These are phyloP conservation scores for Odontocolon sp. DNA, from an alignment of 2,888 invertebrate genomes.

Conservation along the genomic window DNA sequence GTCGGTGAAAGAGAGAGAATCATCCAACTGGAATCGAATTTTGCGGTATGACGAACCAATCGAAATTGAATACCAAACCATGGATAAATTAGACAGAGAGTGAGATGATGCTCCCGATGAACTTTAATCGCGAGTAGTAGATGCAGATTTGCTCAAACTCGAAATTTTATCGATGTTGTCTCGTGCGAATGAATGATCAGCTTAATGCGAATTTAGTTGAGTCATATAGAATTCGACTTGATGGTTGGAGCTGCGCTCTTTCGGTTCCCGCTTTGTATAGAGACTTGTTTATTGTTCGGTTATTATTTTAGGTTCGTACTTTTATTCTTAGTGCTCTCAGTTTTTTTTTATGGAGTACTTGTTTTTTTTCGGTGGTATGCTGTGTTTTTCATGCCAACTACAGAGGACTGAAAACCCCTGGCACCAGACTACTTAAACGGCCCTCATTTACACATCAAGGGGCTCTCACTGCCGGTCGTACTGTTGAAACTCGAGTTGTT, in stretches of 20 bases:
- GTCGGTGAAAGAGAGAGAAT: background rate
- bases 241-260: no score
- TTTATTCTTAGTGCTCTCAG: no score
- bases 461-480: no score
- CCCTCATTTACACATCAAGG: constrained; percentile 11
- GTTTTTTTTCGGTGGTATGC: no score
- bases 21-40: constrained; percentile 20
- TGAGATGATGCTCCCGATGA: background rate
- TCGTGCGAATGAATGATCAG: no score
- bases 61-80: constrained; percentile 5
- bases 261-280: no score
- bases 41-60: constrained; percentile 20
- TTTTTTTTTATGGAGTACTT: no score
- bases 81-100: constrained; percentile 4
- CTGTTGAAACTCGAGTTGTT: background rate
- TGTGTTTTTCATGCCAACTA: constrained; percentile 23
- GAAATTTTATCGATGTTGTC: background rate
- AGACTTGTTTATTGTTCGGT: no score
- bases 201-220: no score
- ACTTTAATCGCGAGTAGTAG: background rate
- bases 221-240: no score
- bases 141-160: background rate
- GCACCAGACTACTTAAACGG: background rate
- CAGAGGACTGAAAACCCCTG: background rate
- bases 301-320: no score